Evolutionary conservation across 2,113 vertebrate species (phyloP).

Genomic region (Cyanistes caeruleus): DNA sequence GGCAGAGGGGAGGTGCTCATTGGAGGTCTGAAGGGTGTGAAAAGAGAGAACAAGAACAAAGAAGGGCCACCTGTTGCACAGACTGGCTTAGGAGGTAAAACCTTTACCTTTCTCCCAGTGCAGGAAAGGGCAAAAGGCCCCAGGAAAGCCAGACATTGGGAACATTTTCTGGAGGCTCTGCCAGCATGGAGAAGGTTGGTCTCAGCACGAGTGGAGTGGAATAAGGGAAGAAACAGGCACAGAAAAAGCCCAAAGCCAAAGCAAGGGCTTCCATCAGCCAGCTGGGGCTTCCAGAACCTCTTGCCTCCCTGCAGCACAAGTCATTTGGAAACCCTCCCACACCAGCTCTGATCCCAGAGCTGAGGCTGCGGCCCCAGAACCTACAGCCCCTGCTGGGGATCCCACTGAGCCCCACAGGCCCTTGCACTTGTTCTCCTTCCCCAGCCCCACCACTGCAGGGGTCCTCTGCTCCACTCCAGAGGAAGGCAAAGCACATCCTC

Average conservation of each 20-base stretch:
- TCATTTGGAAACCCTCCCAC: fast-evolving
- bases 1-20: neutral
- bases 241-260: fast-evolving
- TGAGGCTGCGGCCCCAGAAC: fast-evolving
- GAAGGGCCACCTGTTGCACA: neutral
- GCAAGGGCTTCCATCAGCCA: neutral
- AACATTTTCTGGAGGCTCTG: neutral
- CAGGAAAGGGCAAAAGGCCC: neutral
- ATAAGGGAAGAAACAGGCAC: neutral
- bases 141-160: neutral
- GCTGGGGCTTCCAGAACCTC: neutral
- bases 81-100: neutral
- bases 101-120: neutral
- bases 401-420: neutral
- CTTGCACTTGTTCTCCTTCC: neutral
- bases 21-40: neutral
- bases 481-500: neutral
- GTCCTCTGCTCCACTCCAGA: neutral
- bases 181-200: neutral
- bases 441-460: neutral
- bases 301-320: too few relatives aligned
- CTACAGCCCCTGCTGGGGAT: neutral
- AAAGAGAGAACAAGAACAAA: neutral
- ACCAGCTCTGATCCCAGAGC: neutral
- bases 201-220: fast-evolving